Conservation (phyloP, 2,888 invertebrate genomes). For the Mayetiola destructor region DNA sequence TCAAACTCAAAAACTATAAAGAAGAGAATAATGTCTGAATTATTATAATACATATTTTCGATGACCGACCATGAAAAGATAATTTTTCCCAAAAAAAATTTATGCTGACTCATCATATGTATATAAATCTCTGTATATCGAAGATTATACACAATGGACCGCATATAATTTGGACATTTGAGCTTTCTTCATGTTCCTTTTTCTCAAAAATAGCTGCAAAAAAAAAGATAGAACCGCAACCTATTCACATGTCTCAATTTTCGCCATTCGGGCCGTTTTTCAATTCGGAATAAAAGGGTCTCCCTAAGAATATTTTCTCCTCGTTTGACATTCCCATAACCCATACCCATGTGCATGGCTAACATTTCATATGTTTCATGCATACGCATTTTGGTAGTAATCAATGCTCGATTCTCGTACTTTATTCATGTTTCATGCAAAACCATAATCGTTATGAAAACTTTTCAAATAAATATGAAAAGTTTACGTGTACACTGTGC, state of each 20-base stretch:
- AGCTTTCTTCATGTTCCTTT: neutral
- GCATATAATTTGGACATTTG: neutral
- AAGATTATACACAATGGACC: neutral
- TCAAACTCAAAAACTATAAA: too few species aligned
- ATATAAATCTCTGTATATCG: neutral
- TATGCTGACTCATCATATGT: neutral
- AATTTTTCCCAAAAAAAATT: too few species aligned
- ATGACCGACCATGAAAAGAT: too few species aligned
- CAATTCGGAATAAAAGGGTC: too few species aligned
- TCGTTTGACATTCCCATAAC: too few species aligned
- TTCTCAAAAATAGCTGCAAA: neutral
- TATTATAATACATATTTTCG: too few species aligned
- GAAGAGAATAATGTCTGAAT: too few species aligned
- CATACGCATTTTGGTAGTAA: neutral
- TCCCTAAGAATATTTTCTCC: too few species aligned
- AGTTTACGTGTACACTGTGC: slow-evolving; percentile 4
- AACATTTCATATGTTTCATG: slow-evolving; percentile 6
- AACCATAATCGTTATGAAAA: slow-evolving; percentile 11
- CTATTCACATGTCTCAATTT: too few species aligned
- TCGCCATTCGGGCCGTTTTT: too few species aligned
- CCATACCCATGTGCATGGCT: too few species aligned
- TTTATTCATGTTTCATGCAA: neutral
- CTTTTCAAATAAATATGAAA: slow-evolving; percentile 13
- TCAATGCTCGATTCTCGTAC: neutral
- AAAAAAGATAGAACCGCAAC: too few species aligned